Conservation (phyloP, 2,797 vertebrate species). For the Heteromormyrus szaboi region DNA sequence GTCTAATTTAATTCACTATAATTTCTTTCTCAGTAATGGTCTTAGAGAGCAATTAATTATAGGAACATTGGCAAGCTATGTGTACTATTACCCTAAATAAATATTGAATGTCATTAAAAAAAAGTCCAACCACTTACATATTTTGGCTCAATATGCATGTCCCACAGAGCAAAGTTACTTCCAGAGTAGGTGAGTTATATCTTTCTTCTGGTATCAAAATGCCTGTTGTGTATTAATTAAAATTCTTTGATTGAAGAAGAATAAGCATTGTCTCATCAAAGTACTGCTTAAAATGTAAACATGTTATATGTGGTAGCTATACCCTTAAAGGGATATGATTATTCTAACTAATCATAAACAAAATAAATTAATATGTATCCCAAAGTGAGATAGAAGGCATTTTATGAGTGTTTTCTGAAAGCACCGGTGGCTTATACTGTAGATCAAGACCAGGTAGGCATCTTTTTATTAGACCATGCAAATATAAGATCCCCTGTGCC, state of each 20-base stretch:
- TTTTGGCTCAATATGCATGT: background rate
- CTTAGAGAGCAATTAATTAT: background rate
- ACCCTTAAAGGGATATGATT: background rate
- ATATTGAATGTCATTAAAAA: background rate
- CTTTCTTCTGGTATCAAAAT: background rate
- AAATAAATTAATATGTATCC: background rate
- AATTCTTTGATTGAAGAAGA: background rate
- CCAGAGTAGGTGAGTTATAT: background rate
- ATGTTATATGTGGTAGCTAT: background rate
- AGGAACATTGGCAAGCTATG: background rate
- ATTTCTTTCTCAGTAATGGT: conserved; percentile 13
- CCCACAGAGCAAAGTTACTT: background rate
- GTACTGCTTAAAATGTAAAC: background rate
- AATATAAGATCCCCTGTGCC: background rate
- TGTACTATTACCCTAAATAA: background rate
- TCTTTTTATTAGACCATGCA: conserved; percentile 11
- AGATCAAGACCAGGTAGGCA: background rate
- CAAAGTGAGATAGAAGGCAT: background rate
- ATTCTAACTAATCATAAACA: background rate
- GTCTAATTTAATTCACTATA: conserved; percentile 9
- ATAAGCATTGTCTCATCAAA: background rate
- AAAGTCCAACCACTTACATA: background rate
- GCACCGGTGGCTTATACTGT: background rate
- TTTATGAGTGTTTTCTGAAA: background rate
- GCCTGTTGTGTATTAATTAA: background rate